Conservation (phyloP, 2,113 vertebrate genomes). For the Acrocephalus arundinaceus region DNA sequence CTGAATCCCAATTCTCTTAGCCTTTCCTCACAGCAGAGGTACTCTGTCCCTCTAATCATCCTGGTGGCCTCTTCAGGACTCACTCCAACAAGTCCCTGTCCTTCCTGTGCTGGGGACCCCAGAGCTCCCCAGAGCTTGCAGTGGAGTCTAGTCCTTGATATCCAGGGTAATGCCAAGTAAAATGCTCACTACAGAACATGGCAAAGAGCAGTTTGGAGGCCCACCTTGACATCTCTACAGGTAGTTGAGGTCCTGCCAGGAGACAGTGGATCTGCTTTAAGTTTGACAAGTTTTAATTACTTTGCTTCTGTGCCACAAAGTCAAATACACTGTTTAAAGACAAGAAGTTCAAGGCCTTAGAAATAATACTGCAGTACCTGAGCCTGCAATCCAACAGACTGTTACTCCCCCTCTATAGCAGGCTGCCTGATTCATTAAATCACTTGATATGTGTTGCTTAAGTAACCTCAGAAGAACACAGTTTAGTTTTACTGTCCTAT, state of each 20-base stretch:
- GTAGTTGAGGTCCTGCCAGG: background rate
- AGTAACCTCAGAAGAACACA: background rate
- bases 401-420: background rate
- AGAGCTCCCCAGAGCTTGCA: background rate
- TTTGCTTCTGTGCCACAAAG: background rate
- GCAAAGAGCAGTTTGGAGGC: background rate
- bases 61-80: background rate
- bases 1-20: background rate
- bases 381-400: background rate
- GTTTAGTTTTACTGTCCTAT: background rate
- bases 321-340: background rate
- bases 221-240: background rate
- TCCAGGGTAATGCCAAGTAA: background rate
- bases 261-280: background rate
- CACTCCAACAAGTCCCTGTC: background rate
- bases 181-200: background rate
- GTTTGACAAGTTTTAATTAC: background rate
- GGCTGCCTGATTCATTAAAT: background rate
- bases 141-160: background rate
- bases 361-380: background rate
- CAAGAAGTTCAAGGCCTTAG: background rate
- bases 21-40: background rate
- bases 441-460: background rate
- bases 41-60: background rate
- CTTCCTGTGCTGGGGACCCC: background rate